Percentiles rank a stretch among this genome's conserved stretches.
Conservation (phyloP, 1,140 invertebrate species). For the Contarinia nasturtii region DNA sequence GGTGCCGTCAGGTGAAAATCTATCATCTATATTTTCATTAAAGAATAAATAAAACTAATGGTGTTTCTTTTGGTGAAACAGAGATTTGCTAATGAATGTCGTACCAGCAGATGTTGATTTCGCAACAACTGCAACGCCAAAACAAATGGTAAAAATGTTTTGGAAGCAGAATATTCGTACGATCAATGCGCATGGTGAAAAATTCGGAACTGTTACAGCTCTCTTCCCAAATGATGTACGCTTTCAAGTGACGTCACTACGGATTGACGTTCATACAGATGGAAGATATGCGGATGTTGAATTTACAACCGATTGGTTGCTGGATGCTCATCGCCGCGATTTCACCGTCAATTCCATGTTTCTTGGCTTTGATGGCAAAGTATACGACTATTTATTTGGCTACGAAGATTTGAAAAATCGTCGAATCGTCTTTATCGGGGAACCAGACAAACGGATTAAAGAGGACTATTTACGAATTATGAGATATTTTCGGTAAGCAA, state of each 20-base stretch:
- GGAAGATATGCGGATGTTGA: constrained; percentile 88
- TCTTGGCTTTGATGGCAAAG: constrained; percentile 77
- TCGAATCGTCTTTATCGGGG: constrained; percentile 79
- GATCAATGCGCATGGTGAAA: constrained; percentile 87
- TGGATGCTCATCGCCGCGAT: constrained; percentile 90
- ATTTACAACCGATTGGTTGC: constrained; percentile 86
- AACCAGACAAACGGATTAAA: constrained; percentile 64
- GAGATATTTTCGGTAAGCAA: constrained; percentile 65
- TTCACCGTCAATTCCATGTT: constrained; percentile 99
- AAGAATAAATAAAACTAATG: constrained; percentile 2
- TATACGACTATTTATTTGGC: constrained; percentile 96
- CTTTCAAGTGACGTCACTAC: constrained; percentile 81
- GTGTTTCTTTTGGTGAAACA: constrained; percentile 11
- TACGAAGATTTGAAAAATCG: constrained; percentile 71
- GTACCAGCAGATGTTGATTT: constrained; percentile 89
- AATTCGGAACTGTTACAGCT: constrained; percentile 95
- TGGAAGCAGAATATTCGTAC: constrained; percentile 65
- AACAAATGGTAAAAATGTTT: constrained; percentile 94
- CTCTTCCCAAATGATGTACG: constrained; percentile 89
- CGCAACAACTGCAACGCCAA: constrained; percentile 90
- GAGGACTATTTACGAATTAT: constrained; percentile 96
- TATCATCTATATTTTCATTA: constrained; percentile 2
- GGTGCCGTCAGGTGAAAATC: constrained; percentile 58
- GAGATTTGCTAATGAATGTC: constrained; percentile 75
- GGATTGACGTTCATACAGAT: constrained; percentile 84